phyloP scores from a whole-genome alignment of 1,140 invertebrate species.

The Nomia melanderi region DNA sequence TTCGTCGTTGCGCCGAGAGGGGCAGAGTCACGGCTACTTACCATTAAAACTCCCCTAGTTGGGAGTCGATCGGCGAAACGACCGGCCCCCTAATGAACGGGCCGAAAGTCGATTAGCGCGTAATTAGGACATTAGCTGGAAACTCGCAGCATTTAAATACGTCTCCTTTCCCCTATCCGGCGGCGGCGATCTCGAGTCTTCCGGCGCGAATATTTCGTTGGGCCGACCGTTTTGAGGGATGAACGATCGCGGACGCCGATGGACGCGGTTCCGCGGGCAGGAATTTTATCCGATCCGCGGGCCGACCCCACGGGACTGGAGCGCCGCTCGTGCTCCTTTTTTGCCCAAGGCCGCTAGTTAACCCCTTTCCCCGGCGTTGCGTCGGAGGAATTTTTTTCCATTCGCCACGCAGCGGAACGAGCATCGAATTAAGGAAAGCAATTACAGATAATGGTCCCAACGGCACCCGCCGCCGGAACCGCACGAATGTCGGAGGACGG shows the following conservation, averaged over 20 bases:
- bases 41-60: conserved; percentile 23
- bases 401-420: conserved; percentile 53
- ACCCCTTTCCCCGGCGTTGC: conserved; percentile 30
- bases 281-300: not conserved
- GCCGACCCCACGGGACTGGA: not conserved
- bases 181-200: no score
- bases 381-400: conserved; percentile 33
- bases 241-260: no score
- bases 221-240: no score
- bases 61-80: conserved; percentile 31
- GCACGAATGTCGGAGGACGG: conserved; percentile 15
- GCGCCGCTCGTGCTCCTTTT: not conserved
- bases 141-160: conserved; percentile 30
- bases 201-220: no score
- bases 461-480: conserved; percentile 44
- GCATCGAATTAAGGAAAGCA: conserved; percentile 68
- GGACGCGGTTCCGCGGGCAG: not conserved
- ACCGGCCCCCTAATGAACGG: conserved; percentile 9
- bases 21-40: conserved; percentile 16
- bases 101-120: conserved; percentile 41
- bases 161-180: not conserved
- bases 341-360: conserved; percentile 16
- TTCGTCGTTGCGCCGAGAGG: not conserved
- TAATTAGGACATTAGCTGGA: conserved; percentile 45
- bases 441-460: conserved; percentile 67